Base-by-base conservation (phyloP, 1,140 invertebrate genomes). In the Pseudomyrmex sp. region DNA sequence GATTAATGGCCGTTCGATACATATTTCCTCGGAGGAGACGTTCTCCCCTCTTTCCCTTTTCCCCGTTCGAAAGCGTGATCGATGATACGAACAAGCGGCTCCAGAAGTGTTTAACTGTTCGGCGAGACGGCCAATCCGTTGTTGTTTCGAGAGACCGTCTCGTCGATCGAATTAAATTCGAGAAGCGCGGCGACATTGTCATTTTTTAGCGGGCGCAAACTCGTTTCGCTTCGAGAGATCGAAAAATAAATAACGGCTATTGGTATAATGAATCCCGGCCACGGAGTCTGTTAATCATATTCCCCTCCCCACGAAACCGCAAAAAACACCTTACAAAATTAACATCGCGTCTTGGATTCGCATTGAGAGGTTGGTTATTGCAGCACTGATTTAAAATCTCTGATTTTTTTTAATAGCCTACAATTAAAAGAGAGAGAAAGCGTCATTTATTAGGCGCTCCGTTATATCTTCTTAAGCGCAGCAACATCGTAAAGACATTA, bases 31-130 rank as follows among this genome's bases (percentile, higher is more conserved):
- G 35, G 35, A 35, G 35, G 5, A 18, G 68, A 26, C n/a, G 52
- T 48, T 9, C 12, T 13, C 48, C 7, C n/a, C 23, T 15, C 44
- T 2, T 46, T n/a, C 12, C 18, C 35, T 15, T 46, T 13, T n/a
- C 13, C 3, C 9, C 35, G 44, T 12, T 59, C 4, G 46, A 15
- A 84, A 82, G 35, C 61, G 58, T 84, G 58, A 82, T 82, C 65
- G 76, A 84, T 82, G 83, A 84, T 46, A 65, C 20, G 74, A 63
- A 56, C 48, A 82, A 82, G 35, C 74, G 83, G 58, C 59, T 62
- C 48, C 74, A 84, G 82, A 84, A 79, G 74, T 72, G 63, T 58
- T 84, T 84, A 84, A 84, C 63, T 68, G 54, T 15, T 44, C 48
- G 74, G 62, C 61, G 63, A 79, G 70, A 82, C 59, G 59, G 59